Evolutionary conservation across 92 coral and sea anemone genomes (phyloP), one percentile per base, ranked within the genome.

Genomic region (Parazoanthus darwini): DNA sequence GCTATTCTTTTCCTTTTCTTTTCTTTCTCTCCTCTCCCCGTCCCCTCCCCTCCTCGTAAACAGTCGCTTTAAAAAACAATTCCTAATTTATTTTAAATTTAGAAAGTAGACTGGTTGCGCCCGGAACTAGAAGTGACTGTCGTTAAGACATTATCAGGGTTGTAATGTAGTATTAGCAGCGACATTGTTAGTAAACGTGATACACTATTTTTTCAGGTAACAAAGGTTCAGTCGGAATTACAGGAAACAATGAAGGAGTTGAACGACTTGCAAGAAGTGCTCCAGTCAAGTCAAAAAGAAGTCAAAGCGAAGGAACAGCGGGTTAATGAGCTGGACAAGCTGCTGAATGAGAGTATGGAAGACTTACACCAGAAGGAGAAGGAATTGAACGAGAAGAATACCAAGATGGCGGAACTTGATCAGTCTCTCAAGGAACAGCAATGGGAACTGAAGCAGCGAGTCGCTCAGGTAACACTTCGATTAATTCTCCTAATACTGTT

Each of bases 291-390:
- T 67, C 94, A 95, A 90, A 88, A 92, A 51, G 95, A 89, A 22
- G 91, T 89, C 37, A 89, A 94, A 58, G 98, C 94, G 79, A 95
- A 97, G 39, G 95, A 88, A 81, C 90, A 93, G 90, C 90, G 93
- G 80, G 97, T 97, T 66, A 93, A 82, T 65, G 97, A 95, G 88
- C 91, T 97, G 38, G 99, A 94, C 77, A 95, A 95, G 59, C 92
- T 91, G 95, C 84, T 97, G 91, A 97, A 95, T 83, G 94, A 95
- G 85, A 97, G 99, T 72, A 90, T 94, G 77, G 99, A 97, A 46
- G 96, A 95, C 54, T 92, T 97, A 3, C 97, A 97, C 43, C 94
- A 90, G 92, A 95, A 94, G 65, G 97, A 97, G 51, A 94, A 93
- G 78, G 89, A 94, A 75, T 72, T 97, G 25, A 88, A 82, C 42